These are phyloP conservation scores for Drosophila arawakana DNA, from an alignment of 1,140 invertebrate species.

Conservation along the genomic window DNA sequence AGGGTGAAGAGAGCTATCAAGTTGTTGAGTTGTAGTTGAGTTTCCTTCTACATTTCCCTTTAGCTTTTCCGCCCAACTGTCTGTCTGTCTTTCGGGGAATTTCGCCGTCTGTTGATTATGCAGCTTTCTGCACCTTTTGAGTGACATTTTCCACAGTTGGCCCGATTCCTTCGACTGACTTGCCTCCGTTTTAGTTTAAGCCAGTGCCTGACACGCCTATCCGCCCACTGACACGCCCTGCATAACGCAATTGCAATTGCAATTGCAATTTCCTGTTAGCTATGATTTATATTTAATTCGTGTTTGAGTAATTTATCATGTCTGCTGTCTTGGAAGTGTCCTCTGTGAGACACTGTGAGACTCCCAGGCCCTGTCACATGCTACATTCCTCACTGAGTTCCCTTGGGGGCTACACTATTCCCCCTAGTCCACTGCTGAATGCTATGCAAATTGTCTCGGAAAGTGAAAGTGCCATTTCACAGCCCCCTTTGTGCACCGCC, in stretches of 20 bases:
- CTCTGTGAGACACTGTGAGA: constrained; percentile 20
- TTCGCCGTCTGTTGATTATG: constrained; percentile 21
- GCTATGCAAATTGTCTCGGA: constrained; percentile 75
- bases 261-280: constrained; percentile 57
- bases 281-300: constrained; percentile 76
- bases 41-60: constrained; percentile 2
- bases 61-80: not conserved
- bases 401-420: constrained; percentile 7
- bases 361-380: not conserved
- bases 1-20: not conserved
- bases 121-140: constrained; percentile 34
- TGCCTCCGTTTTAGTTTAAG: not conserved
- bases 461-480: constrained; percentile 75
- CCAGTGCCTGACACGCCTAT: constrained; percentile 2
- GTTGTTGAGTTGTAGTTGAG: not conserved
- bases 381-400: not conserved
- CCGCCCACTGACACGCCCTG: constrained; percentile 11
- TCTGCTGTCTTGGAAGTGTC: constrained; percentile 45
- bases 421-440: constrained; percentile 13
- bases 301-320: constrained; percentile 77
- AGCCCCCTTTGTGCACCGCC: constrained; percentile 6
- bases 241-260: constrained; percentile 24
- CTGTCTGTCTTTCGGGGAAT: not conserved
- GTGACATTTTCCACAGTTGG: constrained; percentile 19
- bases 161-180: not conserved